Percentiles rank a stretch among this genome's conserved stretches.
These are phyloP conservation scores for Pseudorhiza aurosa DNA, from an alignment of 30 jellyfish, hydroid and myxozoan genomes.

Conservation along the genomic window DNA sequence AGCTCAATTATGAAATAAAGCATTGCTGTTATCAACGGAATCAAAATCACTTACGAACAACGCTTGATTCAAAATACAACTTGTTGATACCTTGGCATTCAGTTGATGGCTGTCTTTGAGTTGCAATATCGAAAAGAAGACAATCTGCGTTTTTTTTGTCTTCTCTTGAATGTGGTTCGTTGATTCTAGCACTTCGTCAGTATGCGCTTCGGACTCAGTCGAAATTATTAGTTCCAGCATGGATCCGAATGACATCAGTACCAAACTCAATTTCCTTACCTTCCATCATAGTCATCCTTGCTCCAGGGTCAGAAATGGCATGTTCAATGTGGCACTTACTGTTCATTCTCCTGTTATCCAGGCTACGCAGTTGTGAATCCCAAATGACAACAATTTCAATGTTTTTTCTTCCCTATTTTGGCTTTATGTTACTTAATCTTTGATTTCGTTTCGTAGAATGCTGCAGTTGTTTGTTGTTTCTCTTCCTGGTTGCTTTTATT, in stretches of 20 bases:
- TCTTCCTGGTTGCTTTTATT: too few relatives aligned
- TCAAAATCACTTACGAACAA: too few relatives aligned
- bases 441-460: too few relatives aligned
- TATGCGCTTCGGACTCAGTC: background rate
- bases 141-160: conserved; percentile 4
- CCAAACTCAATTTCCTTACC: conserved; percentile 10
- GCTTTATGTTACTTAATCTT: too few relatives aligned
- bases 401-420: background rate
- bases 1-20: too few relatives aligned
- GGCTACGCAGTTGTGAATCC: conserved; percentile 13
- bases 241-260: conserved; percentile 7
- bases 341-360: background rate
- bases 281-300: background rate
- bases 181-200: conserved; percentile 5
- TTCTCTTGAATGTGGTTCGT: background rate
- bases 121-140: background rate
- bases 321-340: background rate
- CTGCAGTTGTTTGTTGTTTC: too few relatives aligned
- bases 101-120: background rate
- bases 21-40: too few relatives aligned
- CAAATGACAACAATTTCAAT: background rate
- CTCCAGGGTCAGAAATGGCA: conserved; percentile 4
- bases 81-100: too few relatives aligned
- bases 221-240: conserved; percentile 3
- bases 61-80: too few relatives aligned